These are phyloP conservation scores for Luperina testacea DNA, from an alignment of 2,888 invertebrate species.

Conservation along the genomic window DNA sequence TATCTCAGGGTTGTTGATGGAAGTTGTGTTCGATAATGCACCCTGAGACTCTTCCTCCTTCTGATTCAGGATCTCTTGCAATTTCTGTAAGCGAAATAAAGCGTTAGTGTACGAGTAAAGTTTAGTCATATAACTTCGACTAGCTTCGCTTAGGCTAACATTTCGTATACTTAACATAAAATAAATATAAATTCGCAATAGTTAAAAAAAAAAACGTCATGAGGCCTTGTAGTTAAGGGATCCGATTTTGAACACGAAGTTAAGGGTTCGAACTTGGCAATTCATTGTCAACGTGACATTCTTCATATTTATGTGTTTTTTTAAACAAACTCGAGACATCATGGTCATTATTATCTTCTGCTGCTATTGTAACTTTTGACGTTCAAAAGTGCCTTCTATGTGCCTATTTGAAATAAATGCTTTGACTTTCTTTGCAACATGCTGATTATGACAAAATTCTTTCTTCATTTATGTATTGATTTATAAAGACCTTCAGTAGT, in stretches of 20 bases:
- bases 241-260: too few relatives aligned
- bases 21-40: constrained; percentile 77
- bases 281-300: too few relatives aligned
- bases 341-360: too few relatives aligned
- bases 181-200: not conserved
- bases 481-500: not conserved
- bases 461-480: not conserved
- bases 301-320: too few relatives aligned
- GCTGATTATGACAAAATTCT: too few relatives aligned
- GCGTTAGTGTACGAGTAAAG: too few relatives aligned
- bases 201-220: not conserved
- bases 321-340: too few relatives aligned
- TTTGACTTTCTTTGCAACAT: too few relatives aligned
- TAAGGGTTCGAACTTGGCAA: not conserved
- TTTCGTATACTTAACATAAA: not conserved
- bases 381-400: too few relatives aligned
- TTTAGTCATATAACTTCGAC: not conserved
- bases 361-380: too few relatives aligned
- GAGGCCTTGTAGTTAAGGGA: not conserved
- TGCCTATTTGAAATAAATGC: too few relatives aligned
- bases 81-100: constrained; percentile 84
- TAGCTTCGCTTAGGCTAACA: not conserved
- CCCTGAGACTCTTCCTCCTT: constrained; percentile 90
- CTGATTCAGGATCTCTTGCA: constrained; percentile 92
- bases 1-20: constrained; percentile 79